Base-by-base conservation (phyloP, 64 coral and sea anemone species). In the Montipora foliosa region DNA sequence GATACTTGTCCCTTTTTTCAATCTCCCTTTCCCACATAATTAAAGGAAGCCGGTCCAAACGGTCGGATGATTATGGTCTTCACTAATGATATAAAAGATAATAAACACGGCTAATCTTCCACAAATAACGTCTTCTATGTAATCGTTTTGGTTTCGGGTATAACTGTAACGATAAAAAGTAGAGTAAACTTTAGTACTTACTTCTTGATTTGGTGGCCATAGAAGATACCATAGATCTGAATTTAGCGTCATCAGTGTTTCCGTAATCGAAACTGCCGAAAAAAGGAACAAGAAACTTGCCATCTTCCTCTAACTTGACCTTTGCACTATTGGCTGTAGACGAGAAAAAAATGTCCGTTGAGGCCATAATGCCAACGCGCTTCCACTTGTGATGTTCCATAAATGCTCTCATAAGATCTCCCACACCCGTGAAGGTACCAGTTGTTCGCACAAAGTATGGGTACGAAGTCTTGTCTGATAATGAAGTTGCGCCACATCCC, bases 371-470 rank as follows among this genome's bases (percentile, higher is more conserved):
- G 16, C 47, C 89, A 13, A 95, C 47, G 22, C 96, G 76, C 25
- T 97, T 75, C 96, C 96, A 97, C 3, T 87, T 81, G 70, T 74
- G 85, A 1, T 44, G 15, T 24, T 21, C 11, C 19, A 97, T 75
- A 14, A 91, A 80, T n/a, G 16, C 25, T 50, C 4, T 83, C 16
- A 97, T 68, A 50, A 97, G 80, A 19, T 64, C 13, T 44, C 82
- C 78, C 24, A 92, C 6, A 16, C 79, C 77, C 21, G 44, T 46
- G 29, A 64, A 94, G 3, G 92, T 95, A 16, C 96, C 93, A 89
- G 88, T 79, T 25, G 96, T 97, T 46, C 96, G 83, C 19, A 92
- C 89, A 75, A 97, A 97, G 47, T 83, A 89, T 71, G 96, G 89
- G 84, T 95, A 97, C 15, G 69, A 25, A 3, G 49, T 60, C 29